Conservation (phyloP, 2,888 invertebrate genomes). For the Eupithecia tripunctaria region DNA sequence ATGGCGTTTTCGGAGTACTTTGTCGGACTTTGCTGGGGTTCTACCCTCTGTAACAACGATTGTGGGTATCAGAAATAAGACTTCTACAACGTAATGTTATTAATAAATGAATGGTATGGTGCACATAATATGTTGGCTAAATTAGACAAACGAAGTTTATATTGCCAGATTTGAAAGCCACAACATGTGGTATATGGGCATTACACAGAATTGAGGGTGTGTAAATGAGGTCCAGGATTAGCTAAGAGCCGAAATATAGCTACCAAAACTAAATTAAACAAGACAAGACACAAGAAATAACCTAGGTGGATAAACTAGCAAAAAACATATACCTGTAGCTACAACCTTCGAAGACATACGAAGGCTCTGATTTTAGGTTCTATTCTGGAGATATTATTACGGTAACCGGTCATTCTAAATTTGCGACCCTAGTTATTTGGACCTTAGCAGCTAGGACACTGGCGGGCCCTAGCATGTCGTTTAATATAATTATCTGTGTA, state of each 20-base stretch:
- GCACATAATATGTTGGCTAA: neutral
- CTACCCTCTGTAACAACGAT: constrained; percentile 68
- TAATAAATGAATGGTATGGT: neutral
- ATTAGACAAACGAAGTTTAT: neutral
- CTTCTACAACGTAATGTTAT: neutral
- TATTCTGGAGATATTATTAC: too few relatives aligned
- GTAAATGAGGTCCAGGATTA: neutral
- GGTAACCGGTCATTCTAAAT: too few relatives aligned
- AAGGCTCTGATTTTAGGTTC: neutral
- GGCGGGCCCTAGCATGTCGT: too few relatives aligned
- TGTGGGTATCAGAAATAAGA: neutral
- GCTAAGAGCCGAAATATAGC: neutral
- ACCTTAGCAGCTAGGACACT: too few relatives aligned
- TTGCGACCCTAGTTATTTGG: too few relatives aligned
- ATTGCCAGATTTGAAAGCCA: neutral
- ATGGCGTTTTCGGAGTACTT: constrained; percentile 76
- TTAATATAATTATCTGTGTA: too few relatives aligned
- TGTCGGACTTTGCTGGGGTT: constrained; percentile 76
- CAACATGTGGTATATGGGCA: too few relatives aligned
- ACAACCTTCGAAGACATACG: neutral
- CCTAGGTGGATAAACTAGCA: neutral
- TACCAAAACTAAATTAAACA: neutral
- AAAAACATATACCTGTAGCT: neutral
- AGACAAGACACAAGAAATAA: neutral
- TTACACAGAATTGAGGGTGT: neutral